Base-by-base conservation (phyloP, 2,888 invertebrate species). In the Odontocolon sp. region DNA sequence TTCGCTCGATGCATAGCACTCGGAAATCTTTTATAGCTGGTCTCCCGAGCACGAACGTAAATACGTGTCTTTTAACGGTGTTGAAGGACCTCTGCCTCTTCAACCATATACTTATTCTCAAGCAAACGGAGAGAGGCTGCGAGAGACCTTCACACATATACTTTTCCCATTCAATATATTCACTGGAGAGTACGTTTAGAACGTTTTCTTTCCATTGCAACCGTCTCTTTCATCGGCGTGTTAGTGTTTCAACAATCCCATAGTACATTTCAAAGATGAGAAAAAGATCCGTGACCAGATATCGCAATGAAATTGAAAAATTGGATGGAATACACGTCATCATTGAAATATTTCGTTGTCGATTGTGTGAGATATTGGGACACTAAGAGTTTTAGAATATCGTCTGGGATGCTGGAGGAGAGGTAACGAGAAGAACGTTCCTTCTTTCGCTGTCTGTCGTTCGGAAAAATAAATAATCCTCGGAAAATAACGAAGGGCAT, bases 31-130 rank as follows among this genome's bases (percentile, higher is more conserved):
- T 77, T 77, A 77, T 72, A 73, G 72, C 68, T 59, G 64, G 77
- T 77, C 77, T 77, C 77, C 73, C 77, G 77, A 77, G 72, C 77
- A 77, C 77, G 77, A 78, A 77, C 77, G 74, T 72, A 74, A 77
- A 80, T 80, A 78, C 77, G 71, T 78, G 77, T 71, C 68, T 69
- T 80, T 78, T 75, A 77, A 74, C 74, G 69, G 77, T 61, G 61
- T 66, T 72, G 66, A 69, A 69, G 77, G 57, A 80, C 74, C 74
- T 64, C 42, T n/a, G n/a, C 36, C 16, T n/a, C 28, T 38, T 47
- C 21, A 28, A 16, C 8, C 50, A 31, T 38, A 50, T 66, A 68
- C 74, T 74, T 71, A 68, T 76, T 75, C 59, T 47, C 45, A 47
- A 14, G 56, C 26, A 40, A 57, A 57, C 67, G 57, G 50, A 23